A percentile compares a stretch with the other conserved stretches of the same genome.
Evolutionary conservation across 2,888 invertebrate genomes (phyloP).

Genomic region (Alviniconcha strummeri): DNA sequence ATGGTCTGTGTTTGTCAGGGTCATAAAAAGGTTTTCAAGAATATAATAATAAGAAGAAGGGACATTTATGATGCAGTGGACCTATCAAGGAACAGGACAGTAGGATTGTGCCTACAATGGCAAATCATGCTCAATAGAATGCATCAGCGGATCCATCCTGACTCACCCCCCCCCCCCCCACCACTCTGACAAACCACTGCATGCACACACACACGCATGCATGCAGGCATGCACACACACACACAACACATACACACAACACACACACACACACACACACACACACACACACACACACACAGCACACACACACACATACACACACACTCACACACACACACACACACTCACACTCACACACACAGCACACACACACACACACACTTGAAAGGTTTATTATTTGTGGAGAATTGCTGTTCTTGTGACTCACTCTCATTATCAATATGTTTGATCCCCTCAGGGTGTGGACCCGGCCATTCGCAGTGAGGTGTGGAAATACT

Average conservation of each 20-base stretch:
- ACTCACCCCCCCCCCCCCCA: not conserved
- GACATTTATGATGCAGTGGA: not conserved
- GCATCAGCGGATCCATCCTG: no score
- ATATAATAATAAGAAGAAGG: not conserved
- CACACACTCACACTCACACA: not conserved
- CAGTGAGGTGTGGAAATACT: conserved; percentile 92
- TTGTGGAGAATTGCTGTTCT: no score
- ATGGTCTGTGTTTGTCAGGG: no score
- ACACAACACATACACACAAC: no score
- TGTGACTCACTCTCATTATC: no score
- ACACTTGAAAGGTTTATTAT: not conserved
- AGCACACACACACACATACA: conserved; percentile 9
- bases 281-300: not conserved
- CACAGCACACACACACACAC: not conserved
- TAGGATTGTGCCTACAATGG: not conserved
- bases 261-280: not conserved
- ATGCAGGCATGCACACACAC: no score
- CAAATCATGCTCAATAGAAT: no score
- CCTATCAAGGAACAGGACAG: not conserved
- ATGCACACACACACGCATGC: not conserved
- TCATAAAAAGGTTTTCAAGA: no score
- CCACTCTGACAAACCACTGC: no score
- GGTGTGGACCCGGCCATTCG: conserved; percentile 82
- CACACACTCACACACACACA: conserved; percentile 15
- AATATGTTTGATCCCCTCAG: conserved; percentile 73